These are phyloP conservation scores for Drosophila conformis DNA, from an alignment of 2,888 invertebrate genomes.

Conservation along the genomic window DNA sequence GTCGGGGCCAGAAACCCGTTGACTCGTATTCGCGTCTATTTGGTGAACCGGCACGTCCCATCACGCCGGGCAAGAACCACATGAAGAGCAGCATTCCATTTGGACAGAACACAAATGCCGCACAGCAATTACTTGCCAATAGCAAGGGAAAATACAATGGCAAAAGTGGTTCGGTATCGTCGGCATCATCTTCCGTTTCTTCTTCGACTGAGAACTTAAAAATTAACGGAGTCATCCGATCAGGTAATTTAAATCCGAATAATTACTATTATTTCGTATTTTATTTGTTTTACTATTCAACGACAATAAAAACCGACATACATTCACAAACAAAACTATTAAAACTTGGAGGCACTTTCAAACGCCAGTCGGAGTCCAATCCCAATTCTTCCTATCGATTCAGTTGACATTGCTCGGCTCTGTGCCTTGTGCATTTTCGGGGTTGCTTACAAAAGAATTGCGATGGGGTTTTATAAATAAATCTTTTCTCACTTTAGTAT, in stretches of 20 bases:
- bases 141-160: conserved; percentile 81
- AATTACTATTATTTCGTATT: not conserved
- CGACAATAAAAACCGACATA: too few species aligned
- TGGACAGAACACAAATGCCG: conserved; percentile 83
- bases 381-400: not conserved
- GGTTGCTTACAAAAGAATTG: not conserved
- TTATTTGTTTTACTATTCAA: not conserved
- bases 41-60: conserved; percentile 86
- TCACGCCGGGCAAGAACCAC: conserved; percentile 86
- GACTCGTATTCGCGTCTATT: conserved; percentile 87
- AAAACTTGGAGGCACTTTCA: not conserved
- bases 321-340: not conserved
- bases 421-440: not conserved
- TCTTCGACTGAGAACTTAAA: conserved; percentile 84
- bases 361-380: not conserved
- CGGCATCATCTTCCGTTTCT: conserved; percentile 83
- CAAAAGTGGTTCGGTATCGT: conserved; percentile 83
- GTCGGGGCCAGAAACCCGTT: conserved; percentile 84
- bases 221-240: conserved; percentile 82
- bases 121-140: conserved; percentile 77
- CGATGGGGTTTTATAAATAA: not conserved
- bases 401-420: not conserved
- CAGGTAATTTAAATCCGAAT: conserved; percentile 71
- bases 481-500: not conserved
- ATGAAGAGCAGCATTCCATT: conserved; percentile 87